These are phyloP conservation scores for Sebastes baramenuke DNA, from an alignment of 2,797 vertebrate genomes.

Conservation along the genomic window DNA sequence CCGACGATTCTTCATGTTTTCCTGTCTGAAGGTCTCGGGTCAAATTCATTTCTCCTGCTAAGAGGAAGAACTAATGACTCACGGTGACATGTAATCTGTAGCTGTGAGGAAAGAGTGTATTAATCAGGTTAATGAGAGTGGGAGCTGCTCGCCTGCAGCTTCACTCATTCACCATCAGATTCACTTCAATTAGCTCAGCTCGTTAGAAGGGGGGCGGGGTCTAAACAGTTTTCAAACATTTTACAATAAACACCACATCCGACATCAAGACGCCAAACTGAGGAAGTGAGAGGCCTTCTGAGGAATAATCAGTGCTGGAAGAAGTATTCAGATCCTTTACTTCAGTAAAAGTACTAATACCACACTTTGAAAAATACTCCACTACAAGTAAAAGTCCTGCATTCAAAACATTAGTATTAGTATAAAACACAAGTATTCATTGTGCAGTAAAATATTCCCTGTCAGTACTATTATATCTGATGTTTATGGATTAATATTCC, in stretches of 20 bases:
- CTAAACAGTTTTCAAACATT: background rate
- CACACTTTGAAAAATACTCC: background rate
- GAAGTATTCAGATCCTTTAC: background rate
- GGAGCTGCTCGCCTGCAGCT: conserved; percentile 7
- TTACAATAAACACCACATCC: background rate
- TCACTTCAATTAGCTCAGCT: conserved; percentile 22
- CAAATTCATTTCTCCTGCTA: conserved; percentile 87
- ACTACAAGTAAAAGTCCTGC: background rate
- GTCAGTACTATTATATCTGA: too few species aligned
- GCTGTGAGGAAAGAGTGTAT: conserved; percentile 87
- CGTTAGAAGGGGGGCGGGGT: conserved; percentile 2
- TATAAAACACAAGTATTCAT: too few species aligned
- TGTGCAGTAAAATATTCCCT: background rate
- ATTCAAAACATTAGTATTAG: too few species aligned
- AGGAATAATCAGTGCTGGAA: background rate
- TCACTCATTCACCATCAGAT: conserved; percentile 14
- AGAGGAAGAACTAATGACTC: conserved; percentile 89
- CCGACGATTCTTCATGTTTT: conserved; percentile 87
- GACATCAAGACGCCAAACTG: background rate
- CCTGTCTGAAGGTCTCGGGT: conserved; percentile 80
- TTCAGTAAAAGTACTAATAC: too few species aligned
- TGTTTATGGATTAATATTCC: background rate
- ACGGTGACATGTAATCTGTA: conserved; percentile 90
- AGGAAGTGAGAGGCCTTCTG: background rate
- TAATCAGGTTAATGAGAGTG: conserved; percentile 83